Evolutionary conservation across 2,113 vertebrate genomes (phyloP).

Genomic region (Podarcis raffonei): DNA sequence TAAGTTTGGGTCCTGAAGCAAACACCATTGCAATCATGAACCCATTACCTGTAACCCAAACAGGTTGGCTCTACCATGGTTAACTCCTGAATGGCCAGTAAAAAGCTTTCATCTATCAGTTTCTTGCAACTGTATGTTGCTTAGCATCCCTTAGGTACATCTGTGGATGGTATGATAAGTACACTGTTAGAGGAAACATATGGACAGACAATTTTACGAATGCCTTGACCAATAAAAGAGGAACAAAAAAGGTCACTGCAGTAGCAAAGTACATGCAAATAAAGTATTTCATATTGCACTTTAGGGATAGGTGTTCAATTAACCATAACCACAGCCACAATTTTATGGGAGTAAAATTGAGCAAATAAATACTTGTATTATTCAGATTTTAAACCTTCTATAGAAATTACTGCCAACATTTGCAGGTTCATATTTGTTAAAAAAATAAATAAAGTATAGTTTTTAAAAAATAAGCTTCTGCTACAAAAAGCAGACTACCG

Average conservation of each 20-base stretch:
- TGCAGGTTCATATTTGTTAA: background rate
- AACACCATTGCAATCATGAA: background rate
- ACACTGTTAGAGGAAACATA: background rate
- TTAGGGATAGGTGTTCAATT: background rate
- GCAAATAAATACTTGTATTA: background rate
- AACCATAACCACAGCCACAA: slow-evolving; percentile 25
- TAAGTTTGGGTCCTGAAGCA: background rate
- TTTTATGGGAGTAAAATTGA: background rate
- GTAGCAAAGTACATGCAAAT: background rate
- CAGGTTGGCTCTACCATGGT: background rate
- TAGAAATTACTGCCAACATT: background rate
- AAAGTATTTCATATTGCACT: background rate
- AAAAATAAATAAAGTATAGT: no score
- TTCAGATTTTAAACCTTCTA: background rate
- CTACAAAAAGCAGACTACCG: background rate
- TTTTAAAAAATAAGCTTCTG: background rate
- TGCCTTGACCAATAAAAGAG: background rate
- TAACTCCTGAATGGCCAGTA: background rate
- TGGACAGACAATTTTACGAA: background rate
- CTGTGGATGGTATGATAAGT: background rate
- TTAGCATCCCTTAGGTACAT: background rate
- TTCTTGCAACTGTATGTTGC: background rate
- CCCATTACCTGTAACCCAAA: background rate
- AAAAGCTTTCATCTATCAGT: background rate
- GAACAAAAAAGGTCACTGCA: background rate